Evolutionary conservation across 2,113 vertebrate genomes (phyloP), one percentile per base, ranked within the genome.

Genomic region (Numenius arquata): DNA sequence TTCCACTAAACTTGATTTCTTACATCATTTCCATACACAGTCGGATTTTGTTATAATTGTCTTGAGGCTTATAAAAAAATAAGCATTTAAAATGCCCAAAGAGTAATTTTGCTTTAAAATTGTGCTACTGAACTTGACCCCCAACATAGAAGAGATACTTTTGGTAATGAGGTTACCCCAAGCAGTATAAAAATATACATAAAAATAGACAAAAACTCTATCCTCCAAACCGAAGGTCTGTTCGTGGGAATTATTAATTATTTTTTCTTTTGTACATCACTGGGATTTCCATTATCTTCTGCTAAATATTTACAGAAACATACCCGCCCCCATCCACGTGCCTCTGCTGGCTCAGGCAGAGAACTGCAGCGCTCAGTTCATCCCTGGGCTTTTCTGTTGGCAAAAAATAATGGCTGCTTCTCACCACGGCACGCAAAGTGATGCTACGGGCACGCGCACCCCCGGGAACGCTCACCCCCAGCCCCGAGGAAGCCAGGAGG

Each of bases 101-200:
- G 66, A 88, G 47, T 74, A 63, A 92, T 84, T 85, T 91, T 90
- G 72, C 59, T 94, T 92, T 89, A 58, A 41, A 83, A 77, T 86
- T 58, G 53, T 79, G 93, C 83, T 94, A 40, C 80, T 84, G n/a
- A 85, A 92, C 85, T 81, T 50, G 11, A 96, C 68, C 84, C 70
- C 85, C 85, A 38, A 50, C 63, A 27, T 6, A 88, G 88, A 88
- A 87, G 61, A 95, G 77, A 90, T 15, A 81, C 80, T 91, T 89
- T 81, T 50, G 70, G 67, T 91, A 62, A 63, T 50, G 83, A 62
- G n/a, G 40, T 68, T 66, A 86, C 68, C 83, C 73, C 91, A 70
- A 95, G 93, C 84, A 90, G 83, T 82, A 96, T 93, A 97, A 97
- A 97, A 98, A 97, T 95, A 97, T 21, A 96, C 95, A 92, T 86